phyloP scores from a whole-genome alignment of 2,113 vertebrate species.

The Mormyrus lacerda region DNA sequence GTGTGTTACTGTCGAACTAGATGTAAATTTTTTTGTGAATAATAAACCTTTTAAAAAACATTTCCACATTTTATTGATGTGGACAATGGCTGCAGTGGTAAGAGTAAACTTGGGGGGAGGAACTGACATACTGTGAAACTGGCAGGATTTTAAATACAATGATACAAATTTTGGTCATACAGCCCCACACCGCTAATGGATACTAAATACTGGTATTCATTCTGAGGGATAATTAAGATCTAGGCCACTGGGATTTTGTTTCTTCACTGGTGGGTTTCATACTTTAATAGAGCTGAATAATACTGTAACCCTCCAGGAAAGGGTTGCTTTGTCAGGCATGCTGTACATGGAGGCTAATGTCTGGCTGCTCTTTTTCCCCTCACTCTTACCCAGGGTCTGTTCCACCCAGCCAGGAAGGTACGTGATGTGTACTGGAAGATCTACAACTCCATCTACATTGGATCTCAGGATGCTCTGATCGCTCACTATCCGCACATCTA shows the following conservation, averaged over 20 bases:
- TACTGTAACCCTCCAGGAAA: not conserved
- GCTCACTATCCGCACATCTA: conserved; percentile 94
- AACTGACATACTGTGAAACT: not conserved
- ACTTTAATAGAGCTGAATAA: not conserved
- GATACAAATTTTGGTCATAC: not conserved
- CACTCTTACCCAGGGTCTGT: conserved; percentile 72
- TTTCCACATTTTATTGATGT: not conserved
- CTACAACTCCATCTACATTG: conserved; percentile 98
- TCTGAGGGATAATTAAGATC: not conserved
- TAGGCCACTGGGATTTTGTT: not conserved
- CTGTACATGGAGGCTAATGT: not conserved
- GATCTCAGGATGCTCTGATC: conserved; percentile 95
- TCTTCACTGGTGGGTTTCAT: not conserved
- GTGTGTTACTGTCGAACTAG: not conserved
- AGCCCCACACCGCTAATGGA: not conserved
- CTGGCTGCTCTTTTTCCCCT: not conserved
- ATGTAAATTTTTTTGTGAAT: not conserved
- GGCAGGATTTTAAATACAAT: not conserved
- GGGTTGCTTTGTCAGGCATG: not conserved
- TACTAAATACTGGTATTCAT: not conserved
- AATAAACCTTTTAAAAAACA: not conserved
- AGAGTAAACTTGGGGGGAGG: not conserved
- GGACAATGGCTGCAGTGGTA: not conserved
- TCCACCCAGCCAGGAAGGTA: conserved; percentile 95
- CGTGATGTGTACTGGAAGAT: conserved; percentile 99